A percentile compares a stretch with the other conserved stretches of the same genome.
Conservation (phyloP, 2,113 vertebrate species). For the Bubo blakistoni region DNA sequence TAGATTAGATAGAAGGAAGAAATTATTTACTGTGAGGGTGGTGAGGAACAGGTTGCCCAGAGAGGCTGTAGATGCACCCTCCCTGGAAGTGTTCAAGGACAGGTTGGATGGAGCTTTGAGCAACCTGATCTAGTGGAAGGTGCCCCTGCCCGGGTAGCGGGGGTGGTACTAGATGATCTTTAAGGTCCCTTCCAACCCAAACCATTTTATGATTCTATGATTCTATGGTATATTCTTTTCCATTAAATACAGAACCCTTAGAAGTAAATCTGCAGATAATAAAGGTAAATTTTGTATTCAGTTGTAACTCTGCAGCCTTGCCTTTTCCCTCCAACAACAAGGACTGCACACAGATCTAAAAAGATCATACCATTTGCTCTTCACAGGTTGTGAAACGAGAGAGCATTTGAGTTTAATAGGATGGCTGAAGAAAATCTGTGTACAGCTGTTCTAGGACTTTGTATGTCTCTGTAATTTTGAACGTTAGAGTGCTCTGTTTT, state of each 20-base stretch:
- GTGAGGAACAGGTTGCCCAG: too few relatives aligned
- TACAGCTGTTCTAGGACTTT: neutral
- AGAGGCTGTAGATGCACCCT: too few relatives aligned
- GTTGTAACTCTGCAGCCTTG: neutral
- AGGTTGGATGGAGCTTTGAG: too few relatives aligned
- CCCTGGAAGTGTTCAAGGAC: too few relatives aligned
- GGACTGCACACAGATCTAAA: neutral
- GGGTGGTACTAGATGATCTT: too few relatives aligned
- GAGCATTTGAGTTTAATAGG: neutral
- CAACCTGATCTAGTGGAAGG: too few relatives aligned
- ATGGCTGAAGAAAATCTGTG: neutral
- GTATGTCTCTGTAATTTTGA: neutral
- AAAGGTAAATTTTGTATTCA: neutral
- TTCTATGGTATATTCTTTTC: neutral
- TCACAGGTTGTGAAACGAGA: neutral
- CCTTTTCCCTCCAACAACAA: neutral
- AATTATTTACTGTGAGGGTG: too few relatives aligned
- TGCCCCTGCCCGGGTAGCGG: too few relatives aligned
- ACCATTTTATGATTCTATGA: too few relatives aligned
- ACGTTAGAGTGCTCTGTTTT: neutral
- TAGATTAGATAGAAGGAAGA: too few relatives aligned
- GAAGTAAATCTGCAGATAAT: neutral
- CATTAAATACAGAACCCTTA: neutral
- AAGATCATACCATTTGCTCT: neutral
- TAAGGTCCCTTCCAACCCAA: too few relatives aligned